Evolutionary conservation across 2,888 invertebrate genomes (phyloP).

Genomic region (Chironomus tentans): DNA sequence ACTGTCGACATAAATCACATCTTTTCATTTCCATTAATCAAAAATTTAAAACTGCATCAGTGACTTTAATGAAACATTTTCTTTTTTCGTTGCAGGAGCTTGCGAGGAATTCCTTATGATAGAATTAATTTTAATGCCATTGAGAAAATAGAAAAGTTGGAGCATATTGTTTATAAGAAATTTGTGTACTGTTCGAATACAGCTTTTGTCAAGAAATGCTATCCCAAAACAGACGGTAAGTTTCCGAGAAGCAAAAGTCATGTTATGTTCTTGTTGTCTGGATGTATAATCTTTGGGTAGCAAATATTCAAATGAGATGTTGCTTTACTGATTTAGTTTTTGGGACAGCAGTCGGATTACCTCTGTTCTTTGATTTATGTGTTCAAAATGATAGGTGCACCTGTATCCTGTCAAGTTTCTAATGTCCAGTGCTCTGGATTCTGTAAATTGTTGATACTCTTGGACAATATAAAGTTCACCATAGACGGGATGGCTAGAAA

Average conservation of each 20-base stretch:
- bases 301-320: too few relatives aligned
- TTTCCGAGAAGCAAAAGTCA: too few relatives aligned
- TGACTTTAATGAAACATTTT: not conserved
- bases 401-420: too few relatives aligned
- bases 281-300: not conserved
- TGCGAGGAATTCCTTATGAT: conserved; percentile 47
- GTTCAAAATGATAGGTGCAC: too few relatives aligned
- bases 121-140: conserved; percentile 46
- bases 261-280: not conserved
- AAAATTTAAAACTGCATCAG: not conserved
- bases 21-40: not conserved
- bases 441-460: too few relatives aligned
- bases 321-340: too few relatives aligned
- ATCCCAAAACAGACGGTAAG: conserved; percentile 52
- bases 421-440: too few relatives aligned
- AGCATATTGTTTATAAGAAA: conserved; percentile 51
- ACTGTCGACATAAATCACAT: not conserved
- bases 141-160: conserved; percentile 41
- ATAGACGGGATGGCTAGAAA: too few relatives aligned
- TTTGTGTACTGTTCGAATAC: conserved; percentile 56
- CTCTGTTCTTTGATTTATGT: too few relatives aligned
- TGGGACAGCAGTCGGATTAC: too few relatives aligned
- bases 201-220: conserved; percentile 48
- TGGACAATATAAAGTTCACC: too few relatives aligned
- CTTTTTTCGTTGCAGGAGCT: conserved; percentile 38